Evolutionary conservation across 2,797 vertebrate genomes (phyloP).

Genomic region (Channa striata): DNA sequence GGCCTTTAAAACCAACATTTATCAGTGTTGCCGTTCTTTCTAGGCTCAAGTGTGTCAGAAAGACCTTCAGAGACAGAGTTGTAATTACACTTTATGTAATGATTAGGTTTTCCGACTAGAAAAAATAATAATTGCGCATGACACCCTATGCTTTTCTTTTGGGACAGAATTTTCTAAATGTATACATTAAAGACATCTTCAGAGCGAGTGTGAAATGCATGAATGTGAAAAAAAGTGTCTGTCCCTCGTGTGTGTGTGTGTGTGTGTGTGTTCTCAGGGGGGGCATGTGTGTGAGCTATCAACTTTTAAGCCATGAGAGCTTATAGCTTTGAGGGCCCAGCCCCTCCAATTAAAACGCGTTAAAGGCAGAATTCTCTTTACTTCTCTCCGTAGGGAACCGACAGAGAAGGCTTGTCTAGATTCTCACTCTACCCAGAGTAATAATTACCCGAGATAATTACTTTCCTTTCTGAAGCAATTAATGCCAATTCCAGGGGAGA

Average conservation of each 20-base stretch:
- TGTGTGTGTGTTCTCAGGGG: not conserved
- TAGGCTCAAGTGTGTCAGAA: constrained; percentile 14
- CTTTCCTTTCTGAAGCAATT: constrained; percentile 86
- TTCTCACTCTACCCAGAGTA: constrained; percentile 82
- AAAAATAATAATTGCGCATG: constrained; percentile 4
- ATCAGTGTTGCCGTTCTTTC: constrained; percentile 12
- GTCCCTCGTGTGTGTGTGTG: no score
- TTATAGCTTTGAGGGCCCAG: constrained; percentile 71
- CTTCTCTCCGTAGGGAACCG: constrained; percentile 72
- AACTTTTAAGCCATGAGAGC: constrained; percentile 74
- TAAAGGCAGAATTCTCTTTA: constrained; percentile 80
- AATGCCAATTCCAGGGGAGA: constrained; percentile 82
- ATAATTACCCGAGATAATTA: constrained; percentile 91
- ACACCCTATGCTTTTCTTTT: not conserved
- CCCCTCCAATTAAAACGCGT: constrained; percentile 85
- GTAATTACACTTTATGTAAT: constrained; percentile 20
- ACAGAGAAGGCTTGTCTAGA: constrained; percentile 71
- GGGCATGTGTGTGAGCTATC: constrained; percentile 52
- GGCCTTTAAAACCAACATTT: constrained; percentile 19
- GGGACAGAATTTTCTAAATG: constrained; percentile 15
- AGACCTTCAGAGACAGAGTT: constrained; percentile 3
- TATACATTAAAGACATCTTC: constrained; percentile 14
- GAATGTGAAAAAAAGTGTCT: not conserved
- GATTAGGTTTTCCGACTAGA: constrained; percentile 7
- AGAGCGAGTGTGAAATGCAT: constrained; percentile 11